Evolutionary conservation across 2,113 vertebrate species (phyloP), one percentile per base, ranked within the genome.

Genomic region (Pycnonotus jocosus): DNA sequence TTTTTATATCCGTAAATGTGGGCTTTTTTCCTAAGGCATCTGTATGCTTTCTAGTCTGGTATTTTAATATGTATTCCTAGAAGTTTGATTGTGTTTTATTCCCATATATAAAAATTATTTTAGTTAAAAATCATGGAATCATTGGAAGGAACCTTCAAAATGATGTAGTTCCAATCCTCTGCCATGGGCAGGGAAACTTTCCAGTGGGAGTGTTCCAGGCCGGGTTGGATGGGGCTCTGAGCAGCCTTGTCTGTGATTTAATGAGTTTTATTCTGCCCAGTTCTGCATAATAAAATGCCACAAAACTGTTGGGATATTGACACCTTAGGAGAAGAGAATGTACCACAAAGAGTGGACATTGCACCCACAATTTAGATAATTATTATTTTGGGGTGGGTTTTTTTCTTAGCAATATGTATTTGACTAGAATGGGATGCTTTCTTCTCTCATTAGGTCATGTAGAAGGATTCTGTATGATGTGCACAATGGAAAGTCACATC

Each of bases 381-480:
- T n/a, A 11, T 25, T 37, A 16, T 47, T 79, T 58, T 27, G 7
- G 13, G 1, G 8, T 31, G 19, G 7, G 1, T 38, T 33, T 22
- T 53, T 28, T 56, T 88, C 22, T 23, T 47, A 50, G 50, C 56
- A 53, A 9, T 60, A 8, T 64, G 2, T 28, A 3, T 72, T 76
- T 89, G 61, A 68, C 66, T 88, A 31, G 81, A 58, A 20, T 77
- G 66, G 24, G 61, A 35, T 69, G 23, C 45, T 94, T 44, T 90
- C 10, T 80, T 91, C 33, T 94, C 38, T 86, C 60, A 1, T 88
- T 88, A 99, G 99, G 99, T 98, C 98, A 98, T 2, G 98, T 98
- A 69, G 98, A 99, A 83, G 99, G 98, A 5, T 99, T 99, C 95
- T 99, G 99, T 95, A 99, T 99, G 99, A 99, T 99, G 99, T 99